Evolutionary conservation across 2,888 invertebrate species (phyloP).

Genomic region (Rotaria macrura): DNA sequence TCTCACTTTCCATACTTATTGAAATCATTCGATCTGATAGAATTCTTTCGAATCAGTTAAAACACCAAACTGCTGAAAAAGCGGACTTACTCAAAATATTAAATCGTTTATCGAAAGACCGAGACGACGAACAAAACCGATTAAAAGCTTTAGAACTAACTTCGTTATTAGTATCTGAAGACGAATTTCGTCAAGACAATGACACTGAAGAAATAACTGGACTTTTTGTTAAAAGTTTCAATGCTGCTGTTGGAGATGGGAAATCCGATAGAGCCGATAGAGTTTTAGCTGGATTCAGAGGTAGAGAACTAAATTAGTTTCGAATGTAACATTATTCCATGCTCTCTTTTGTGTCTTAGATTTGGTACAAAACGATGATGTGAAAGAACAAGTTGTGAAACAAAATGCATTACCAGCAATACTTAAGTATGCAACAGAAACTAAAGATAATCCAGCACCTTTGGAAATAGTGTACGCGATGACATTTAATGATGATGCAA

Average conservation of each 20-base stretch:
- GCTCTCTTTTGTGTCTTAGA: background rate
- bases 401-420: background rate
- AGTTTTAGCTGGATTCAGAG: background rate
- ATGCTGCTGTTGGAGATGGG: background rate
- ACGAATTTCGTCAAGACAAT: background rate
- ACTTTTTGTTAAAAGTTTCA: background rate
- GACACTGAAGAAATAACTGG: background rate
- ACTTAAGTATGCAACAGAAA: background rate
- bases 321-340: no score
- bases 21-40: background rate
- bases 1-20: background rate
- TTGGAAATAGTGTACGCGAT: background rate
- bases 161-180: background rate
- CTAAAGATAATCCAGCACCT: background rate
- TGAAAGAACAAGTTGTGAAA: background rate
- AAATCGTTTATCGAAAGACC: background rate
- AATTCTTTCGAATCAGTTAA: background rate
- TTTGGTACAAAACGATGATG: background rate
- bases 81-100: background rate
- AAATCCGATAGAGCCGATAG: background rate
- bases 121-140: background rate
- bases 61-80: background rate
- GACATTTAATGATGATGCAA: background rate
- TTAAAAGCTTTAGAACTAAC: background rate
- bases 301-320: background rate